Conservation (phyloP, 2,888 invertebrate species). For the Caenorhabditis sp. region DNA sequence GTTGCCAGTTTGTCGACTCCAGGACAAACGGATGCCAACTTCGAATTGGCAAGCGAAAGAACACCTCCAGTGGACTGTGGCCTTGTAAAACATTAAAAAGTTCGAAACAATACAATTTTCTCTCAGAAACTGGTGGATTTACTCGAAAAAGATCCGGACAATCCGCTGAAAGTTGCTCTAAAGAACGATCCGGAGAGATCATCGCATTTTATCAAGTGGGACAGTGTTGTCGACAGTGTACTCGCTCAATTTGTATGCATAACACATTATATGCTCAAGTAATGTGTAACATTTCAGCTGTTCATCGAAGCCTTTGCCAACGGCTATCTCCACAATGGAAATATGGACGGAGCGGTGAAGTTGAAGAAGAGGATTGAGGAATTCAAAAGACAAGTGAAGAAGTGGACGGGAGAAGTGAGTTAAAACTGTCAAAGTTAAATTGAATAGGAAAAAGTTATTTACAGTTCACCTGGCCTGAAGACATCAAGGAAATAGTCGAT, state of each 20-base stretch:
- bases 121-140: background rate
- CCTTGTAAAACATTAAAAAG: too few species aligned
- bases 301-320: background rate
- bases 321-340: background rate
- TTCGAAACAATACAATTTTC: background rate
- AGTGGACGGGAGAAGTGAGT: background rate
- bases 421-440: background rate
- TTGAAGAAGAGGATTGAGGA: background rate
- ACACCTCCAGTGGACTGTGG: too few species aligned
- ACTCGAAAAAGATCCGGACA: background rate
- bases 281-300: background rate
- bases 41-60: too few species aligned
- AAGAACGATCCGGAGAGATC: background rate
- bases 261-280: background rate
- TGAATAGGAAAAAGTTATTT: background rate
- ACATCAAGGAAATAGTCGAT: background rate
- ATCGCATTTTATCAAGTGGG: background rate
- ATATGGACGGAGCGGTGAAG: background rate
- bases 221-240: background rate
- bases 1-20: too few species aligned
- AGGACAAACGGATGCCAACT: too few species aligned
- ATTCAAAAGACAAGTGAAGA: background rate
- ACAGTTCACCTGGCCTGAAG: background rate
- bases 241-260: background rate
- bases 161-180: background rate